Percentiles rank a stretch among this genome's conserved stretches.
Conservation (phyloP, 1,140 invertebrate species). For the Lordiphosa clarofinis region DNA sequence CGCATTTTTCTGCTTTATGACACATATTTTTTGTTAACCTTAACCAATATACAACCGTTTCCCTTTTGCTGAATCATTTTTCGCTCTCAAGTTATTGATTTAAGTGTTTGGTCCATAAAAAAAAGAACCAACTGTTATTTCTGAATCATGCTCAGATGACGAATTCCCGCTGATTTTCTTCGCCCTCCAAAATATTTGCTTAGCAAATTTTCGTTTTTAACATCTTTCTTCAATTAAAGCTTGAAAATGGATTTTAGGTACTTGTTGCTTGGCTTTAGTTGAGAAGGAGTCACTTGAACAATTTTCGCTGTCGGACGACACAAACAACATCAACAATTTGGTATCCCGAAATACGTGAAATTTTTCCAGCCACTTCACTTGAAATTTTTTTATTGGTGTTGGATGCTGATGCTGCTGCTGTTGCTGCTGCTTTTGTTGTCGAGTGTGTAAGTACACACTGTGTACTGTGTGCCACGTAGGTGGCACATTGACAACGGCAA, state of each 20-base stretch:
- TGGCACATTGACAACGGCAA: slow-evolving; percentile 24
- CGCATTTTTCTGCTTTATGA: too few relatives aligned
- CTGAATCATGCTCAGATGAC: slow-evolving; percentile 34
- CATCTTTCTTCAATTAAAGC: slow-evolving; percentile 25
- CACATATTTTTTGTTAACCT: neutral
- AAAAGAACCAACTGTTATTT: slow-evolving; percentile 13
- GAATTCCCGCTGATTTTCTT: slow-evolving; percentile 21
- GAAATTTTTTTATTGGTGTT: slow-evolving; percentile 25
- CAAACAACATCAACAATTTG: slow-evolving; percentile 31
- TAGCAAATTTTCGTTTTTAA: slow-evolving; percentile 32
- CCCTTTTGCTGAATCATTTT: neutral
- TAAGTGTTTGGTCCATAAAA: too few relatives aligned
- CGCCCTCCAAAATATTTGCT: slow-evolving; percentile 36
- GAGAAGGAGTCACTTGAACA: slow-evolving; percentile 18
- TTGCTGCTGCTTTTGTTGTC: slow-evolving; percentile 48
- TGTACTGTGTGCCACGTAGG: slow-evolving; percentile 37
- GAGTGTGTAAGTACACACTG: slow-evolving; percentile 24
- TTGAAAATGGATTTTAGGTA: slow-evolving; percentile 34
- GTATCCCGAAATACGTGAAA: slow-evolving; percentile 43
- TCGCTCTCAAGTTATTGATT: too few relatives aligned
- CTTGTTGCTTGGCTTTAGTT: slow-evolving; percentile 18
- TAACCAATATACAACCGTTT: slow-evolving; percentile 3
- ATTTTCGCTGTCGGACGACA: slow-evolving; percentile 34
- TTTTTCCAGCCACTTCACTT: slow-evolving; percentile 49
- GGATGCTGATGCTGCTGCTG: slow-evolving; percentile 3